phyloP scores from a whole-genome alignment of 2,113 vertebrate genomes.

The Oreochromis tanganicae region DNA sequence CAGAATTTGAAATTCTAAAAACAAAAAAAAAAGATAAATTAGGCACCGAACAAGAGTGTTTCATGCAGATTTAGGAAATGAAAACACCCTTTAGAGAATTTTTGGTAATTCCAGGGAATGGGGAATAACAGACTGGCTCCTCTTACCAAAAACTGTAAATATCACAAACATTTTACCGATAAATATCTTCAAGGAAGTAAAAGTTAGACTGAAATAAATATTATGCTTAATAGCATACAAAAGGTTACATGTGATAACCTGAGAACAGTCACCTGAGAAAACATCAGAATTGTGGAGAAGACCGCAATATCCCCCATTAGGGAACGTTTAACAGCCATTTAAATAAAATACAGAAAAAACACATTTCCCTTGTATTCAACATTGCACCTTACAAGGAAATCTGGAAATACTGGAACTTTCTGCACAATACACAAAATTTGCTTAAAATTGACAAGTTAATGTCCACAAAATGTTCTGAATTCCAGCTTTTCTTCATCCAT shows the following conservation, averaged over 20 bases:
- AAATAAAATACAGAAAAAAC: background rate
- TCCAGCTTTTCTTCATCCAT: background rate
- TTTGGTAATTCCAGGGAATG: background rate
- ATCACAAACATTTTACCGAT: background rate
- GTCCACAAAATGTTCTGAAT: background rate
- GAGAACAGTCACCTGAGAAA: background rate
- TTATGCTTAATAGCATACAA: background rate
- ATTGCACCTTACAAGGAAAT: background rate
- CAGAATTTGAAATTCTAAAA: background rate
- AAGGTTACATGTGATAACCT: background rate
- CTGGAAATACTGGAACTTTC: background rate
- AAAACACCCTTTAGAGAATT: constrained; percentile 1
- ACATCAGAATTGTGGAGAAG: background rate
- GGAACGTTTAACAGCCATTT: background rate
- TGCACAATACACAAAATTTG: background rate
- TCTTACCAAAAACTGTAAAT: background rate
- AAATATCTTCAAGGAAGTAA: background rate
- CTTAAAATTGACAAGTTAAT: background rate
- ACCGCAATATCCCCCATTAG: background rate
- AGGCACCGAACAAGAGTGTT: background rate
- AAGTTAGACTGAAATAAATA: background rate
- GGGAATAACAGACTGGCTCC: background rate
- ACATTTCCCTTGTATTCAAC: background rate
- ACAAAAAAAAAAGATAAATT: background rate
- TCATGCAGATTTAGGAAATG: constrained; percentile 5